A percentile compares a stretch with the other conserved stretches of the same genome.
Conservation (phyloP, 1,140 invertebrate species). For the Macrobrachium nipponense region DNA sequence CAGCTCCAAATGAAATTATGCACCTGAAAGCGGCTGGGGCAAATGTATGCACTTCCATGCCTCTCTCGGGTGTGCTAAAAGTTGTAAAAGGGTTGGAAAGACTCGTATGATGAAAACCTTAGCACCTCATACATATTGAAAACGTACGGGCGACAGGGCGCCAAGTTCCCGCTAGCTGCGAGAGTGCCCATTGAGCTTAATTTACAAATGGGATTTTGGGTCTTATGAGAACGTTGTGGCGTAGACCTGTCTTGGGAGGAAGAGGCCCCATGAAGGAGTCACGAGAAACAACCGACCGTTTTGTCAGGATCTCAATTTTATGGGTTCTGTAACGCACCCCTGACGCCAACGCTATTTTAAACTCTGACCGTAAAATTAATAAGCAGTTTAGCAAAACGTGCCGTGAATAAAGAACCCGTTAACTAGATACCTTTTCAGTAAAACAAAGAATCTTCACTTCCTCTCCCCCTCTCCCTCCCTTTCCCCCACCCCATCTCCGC, state of each 20-base stretch:
- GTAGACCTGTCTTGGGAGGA: constrained; percentile 49
- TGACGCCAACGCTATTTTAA: constrained; percentile 61
- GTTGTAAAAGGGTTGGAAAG: constrained; percentile 57
- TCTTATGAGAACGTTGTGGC: constrained; percentile 38
- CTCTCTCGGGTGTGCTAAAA: constrained; percentile 51
- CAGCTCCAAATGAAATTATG: constrained; percentile 53
- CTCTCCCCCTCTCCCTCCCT: not conserved
- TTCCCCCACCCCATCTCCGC: not conserved
- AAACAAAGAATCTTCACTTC: constrained; percentile 39
- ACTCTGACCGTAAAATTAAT: constrained; percentile 62
- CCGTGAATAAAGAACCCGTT: constrained; percentile 59
- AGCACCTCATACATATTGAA: constrained; percentile 61
- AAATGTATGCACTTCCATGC: constrained; percentile 61
- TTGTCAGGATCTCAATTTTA: constrained; percentile 62
- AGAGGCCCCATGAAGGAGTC: constrained; percentile 54
- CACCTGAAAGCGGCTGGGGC: constrained; percentile 36
- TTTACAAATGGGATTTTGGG: constrained; percentile 38
- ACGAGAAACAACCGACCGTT: constrained; percentile 60
- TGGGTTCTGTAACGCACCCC: constrained; percentile 60
- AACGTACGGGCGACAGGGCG: constrained; percentile 54
- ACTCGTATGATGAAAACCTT: constrained; percentile 61
- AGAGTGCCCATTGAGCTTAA: constrained; percentile 32
- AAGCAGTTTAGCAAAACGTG: constrained; percentile 62
- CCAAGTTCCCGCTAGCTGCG: constrained; percentile 27
- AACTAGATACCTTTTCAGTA: constrained; percentile 62